A percentile compares a stretch with the other conserved stretches of the same genome.
These are phyloP conservation scores for Drosophila silvestris DNA, from an alignment of 2,888 invertebrate species.

Conservation along the genomic window DNA sequence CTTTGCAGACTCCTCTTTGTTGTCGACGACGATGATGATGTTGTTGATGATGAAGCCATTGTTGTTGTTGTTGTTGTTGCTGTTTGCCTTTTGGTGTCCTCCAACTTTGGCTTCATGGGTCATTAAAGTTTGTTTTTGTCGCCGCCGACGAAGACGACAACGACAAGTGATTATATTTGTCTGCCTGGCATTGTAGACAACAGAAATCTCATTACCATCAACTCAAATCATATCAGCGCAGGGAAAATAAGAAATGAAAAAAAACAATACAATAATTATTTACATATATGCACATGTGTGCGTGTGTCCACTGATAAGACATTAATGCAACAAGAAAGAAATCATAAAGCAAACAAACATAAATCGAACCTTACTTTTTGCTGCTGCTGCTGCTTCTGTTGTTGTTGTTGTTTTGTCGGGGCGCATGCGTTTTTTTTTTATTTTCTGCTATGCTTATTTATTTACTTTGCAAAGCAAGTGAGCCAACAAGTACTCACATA, in stretches of 20 bases:
- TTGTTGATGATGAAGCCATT: not conserved
- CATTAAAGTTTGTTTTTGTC: conserved; percentile 44
- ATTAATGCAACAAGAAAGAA: conserved; percentile 32
- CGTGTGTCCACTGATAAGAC: conserved; percentile 62
- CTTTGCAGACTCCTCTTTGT: conserved; percentile 54
- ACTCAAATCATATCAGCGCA: conserved; percentile 56
- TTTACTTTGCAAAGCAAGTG: conserved; percentile 59
- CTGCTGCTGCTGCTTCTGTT: conserved; percentile 3
- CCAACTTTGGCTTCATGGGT: conserved; percentile 51
- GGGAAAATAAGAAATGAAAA: conserved; percentile 10
- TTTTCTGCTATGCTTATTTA: conserved; percentile 54
- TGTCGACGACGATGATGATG: conserved; percentile 1
- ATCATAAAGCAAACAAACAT: conserved; percentile 53
- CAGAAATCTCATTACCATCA: conserved; percentile 32
- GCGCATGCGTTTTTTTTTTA: conserved; percentile 60
- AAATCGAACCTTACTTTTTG: conserved; percentile 22
- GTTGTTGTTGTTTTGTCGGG: conserved; percentile 59
- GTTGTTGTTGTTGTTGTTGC: conserved; percentile 35
- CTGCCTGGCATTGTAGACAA: conserved; percentile 9
- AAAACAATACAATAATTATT: conserved; percentile 1
- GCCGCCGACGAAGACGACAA: conserved; percentile 12
- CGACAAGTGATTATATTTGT: conserved; percentile 45
- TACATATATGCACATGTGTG: conserved; percentile 13
- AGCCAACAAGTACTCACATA: conserved; percentile 62
- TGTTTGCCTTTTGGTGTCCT: conserved; percentile 35